Base-by-base conservation (phyloP, 2,113 vertebrate species). In the Carassius gibelio region DNA sequence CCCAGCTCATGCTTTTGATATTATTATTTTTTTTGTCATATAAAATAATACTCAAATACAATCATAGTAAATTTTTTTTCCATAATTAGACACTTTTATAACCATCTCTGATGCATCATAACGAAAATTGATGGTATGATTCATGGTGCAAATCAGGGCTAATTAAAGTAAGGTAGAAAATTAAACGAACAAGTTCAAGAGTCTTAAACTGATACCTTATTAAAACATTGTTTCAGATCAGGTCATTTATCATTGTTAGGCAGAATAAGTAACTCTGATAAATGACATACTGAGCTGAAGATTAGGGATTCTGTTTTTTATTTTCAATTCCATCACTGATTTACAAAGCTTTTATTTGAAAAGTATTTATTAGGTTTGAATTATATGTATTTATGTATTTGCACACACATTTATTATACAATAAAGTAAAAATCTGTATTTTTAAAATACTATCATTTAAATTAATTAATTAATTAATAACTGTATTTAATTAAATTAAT, bases 201-300 rank as follows among this genome's bases (percentile, higher is more conserved):
- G 36, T 71, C 36, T 42, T 71, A 19, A 71, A 38, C 68, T 38
- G 68, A 17, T 71, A 21, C 30, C 34, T 71, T 71, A 71, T 71
- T 71, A 71, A 71, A 71, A 42, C 7, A 21, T 19, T 42, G 26
- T 68, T 17, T 68, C 26, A 34, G 68, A 71, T 38, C 17, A 69
- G 38, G 66, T 4, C 7, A 38, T 69, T 69, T 69, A 36, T 69
- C 34, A 69, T 8, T 69, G 66, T 9, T 69, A 36, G 13, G 36
- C 64, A 68, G 66, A 36, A 69, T 69, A 69, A 19, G 13, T 69
- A 68, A 69, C 34, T 21, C 7, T 71, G 68, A 71, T 71, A 71
- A 71, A 71, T 21, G 5, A 42, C 38, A 34, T 30, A 1, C 17
- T 38, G 34, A 71, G 1, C 17, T 71, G 68, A 21, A 71, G 15